These are phyloP conservation scores for Augochlora pura DNA, from an alignment of 1,140 invertebrate genomes.

Conservation along the genomic window DNA sequence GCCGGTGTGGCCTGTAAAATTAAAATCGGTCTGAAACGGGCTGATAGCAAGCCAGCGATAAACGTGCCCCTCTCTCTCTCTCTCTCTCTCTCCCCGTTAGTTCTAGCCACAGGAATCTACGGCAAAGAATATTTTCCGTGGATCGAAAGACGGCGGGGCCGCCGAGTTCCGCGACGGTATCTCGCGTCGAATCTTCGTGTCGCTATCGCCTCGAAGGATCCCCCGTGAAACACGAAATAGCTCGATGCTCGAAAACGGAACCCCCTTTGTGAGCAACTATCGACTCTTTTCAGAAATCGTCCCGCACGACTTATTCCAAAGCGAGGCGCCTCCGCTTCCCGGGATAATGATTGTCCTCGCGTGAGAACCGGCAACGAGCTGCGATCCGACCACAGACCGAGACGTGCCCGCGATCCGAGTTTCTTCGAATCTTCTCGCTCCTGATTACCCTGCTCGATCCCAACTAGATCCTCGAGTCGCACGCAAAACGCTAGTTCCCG, in stretches of 20 bases:
- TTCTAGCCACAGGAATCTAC: neutral
- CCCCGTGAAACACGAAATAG: slow-evolving; percentile 30
- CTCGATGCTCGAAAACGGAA: slow-evolving; percentile 18
- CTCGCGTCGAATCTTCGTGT: neutral
- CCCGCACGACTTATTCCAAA: slow-evolving; percentile 44
- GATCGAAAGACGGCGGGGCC: neutral
- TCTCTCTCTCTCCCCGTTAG: no score
- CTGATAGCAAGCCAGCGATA: neutral
- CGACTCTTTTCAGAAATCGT: slow-evolving; percentile 46
- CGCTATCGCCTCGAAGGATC: slow-evolving; percentile 14
- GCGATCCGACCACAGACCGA: slow-evolving; percentile 62
- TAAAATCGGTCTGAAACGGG: slow-evolving; percentile 25
- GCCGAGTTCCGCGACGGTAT: neutral
- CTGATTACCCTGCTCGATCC: slow-evolving; percentile 21
- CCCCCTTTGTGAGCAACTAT: slow-evolving; percentile 37
- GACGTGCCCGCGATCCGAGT: slow-evolving; percentile 62
- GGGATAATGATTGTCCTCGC: slow-evolving; percentile 68
- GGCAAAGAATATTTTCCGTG: neutral
- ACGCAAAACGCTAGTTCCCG: neutral
- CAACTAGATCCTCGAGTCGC: no score
- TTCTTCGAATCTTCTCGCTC: slow-evolving; percentile 43
- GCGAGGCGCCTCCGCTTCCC: slow-evolving; percentile 17
- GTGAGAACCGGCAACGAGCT: slow-evolving; percentile 67
- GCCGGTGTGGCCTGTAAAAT: slow-evolving; percentile 67
- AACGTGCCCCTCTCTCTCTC: no score